A percentile compares a stretch with the other conserved stretches of the same genome.
Conservation (phyloP, 2,113 vertebrate genomes). For the Stegastes partitus region DNA sequence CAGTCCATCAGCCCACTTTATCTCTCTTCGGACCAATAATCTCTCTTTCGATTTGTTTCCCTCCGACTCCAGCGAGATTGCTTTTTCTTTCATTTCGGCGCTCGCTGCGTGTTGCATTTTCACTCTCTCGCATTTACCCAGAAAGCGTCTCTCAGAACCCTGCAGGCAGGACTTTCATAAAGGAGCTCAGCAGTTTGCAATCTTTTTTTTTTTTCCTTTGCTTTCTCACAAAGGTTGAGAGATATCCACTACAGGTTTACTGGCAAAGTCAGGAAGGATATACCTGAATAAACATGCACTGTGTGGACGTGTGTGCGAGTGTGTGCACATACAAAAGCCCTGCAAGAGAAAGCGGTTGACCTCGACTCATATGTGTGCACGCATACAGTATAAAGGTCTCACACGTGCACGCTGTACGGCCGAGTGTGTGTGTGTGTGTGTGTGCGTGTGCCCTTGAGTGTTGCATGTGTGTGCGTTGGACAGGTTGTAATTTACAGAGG, state of each 20-base stretch:
- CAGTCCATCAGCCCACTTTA: slow-evolving; percentile 28
- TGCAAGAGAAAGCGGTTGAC: no score
- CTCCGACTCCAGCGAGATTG: not conserved
- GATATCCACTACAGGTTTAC: slow-evolving; percentile 61
- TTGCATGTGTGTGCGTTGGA: slow-evolving; percentile 11
- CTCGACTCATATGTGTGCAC: no score
- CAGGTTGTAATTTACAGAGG: slow-evolving; percentile 70
- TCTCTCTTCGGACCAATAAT: slow-evolving; percentile 28
- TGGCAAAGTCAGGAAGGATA: slow-evolving; percentile 81
- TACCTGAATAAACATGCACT: slow-evolving; percentile 85
- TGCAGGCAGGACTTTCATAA: not conserved
- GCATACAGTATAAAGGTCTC: no score
- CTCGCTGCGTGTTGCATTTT: slow-evolving; percentile 28
- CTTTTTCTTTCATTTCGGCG: slow-evolving; percentile 45
- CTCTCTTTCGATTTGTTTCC: slow-evolving; percentile 11
- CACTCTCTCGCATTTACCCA: not conserved
- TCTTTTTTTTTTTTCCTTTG: slow-evolving; percentile 1
- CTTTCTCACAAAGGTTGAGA: slow-evolving; percentile 39
- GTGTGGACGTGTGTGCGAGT: slow-evolving; percentile 21
- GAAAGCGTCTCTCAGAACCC: not conserved
- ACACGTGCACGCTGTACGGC: no score
- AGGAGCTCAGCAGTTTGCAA: not conserved
- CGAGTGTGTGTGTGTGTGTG: not conserved
- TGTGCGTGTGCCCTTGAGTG: slow-evolving; percentile 7
- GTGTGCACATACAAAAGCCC: not conserved